Evolutionary conservation across 2,888 invertebrate species (phyloP).

Genomic region (Mechanitis messenoides): DNA sequence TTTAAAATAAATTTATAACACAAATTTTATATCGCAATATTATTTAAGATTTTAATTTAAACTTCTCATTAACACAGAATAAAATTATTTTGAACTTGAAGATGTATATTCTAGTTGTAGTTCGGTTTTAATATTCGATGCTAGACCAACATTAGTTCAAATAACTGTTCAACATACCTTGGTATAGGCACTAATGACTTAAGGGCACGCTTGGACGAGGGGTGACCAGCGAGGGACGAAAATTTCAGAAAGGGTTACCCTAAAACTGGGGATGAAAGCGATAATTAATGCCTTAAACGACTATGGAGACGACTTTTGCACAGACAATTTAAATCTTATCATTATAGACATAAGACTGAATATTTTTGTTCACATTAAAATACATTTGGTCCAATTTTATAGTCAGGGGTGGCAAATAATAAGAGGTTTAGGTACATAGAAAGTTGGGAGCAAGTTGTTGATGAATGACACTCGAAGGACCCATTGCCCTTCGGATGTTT

Average conservation of each 20-base stretch:
- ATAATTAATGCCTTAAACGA: conserved; percentile 73
- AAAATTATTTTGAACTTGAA: too few species aligned
- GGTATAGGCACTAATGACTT: conserved; percentile 66
- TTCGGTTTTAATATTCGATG: too few species aligned
- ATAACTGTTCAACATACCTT: conserved; percentile 62
- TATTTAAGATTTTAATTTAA: too few species aligned
- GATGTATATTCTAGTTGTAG: too few species aligned
- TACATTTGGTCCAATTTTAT: conserved; percentile 71
- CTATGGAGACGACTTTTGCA: conserved; percentile 41
- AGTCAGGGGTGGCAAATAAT: conserved; percentile 71
- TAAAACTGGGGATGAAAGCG: conserved; percentile 62
- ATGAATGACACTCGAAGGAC: conserved; percentile 76
- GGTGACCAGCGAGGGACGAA: conserved; percentile 73
- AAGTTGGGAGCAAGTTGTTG: conserved; percentile 70
- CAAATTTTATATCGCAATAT: too few species aligned
- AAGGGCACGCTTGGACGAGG: conserved; percentile 61
- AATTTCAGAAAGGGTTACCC: conserved; percentile 74
- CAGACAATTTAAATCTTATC: conserved; percentile 37
- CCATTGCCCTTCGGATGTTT: conserved; percentile 76
- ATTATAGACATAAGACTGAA: conserved; percentile 31
- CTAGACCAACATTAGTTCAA: conserved; percentile 45
- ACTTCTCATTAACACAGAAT: too few species aligned
- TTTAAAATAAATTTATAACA: too few species aligned
- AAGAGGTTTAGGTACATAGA: conserved; percentile 70
- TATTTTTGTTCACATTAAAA: conserved; percentile 29